A percentile compares a stretch with the other conserved stretches of the same genome.
Conservation (phyloP, 2,888 invertebrate species). For the Xanthostigma xanthostigma region DNA sequence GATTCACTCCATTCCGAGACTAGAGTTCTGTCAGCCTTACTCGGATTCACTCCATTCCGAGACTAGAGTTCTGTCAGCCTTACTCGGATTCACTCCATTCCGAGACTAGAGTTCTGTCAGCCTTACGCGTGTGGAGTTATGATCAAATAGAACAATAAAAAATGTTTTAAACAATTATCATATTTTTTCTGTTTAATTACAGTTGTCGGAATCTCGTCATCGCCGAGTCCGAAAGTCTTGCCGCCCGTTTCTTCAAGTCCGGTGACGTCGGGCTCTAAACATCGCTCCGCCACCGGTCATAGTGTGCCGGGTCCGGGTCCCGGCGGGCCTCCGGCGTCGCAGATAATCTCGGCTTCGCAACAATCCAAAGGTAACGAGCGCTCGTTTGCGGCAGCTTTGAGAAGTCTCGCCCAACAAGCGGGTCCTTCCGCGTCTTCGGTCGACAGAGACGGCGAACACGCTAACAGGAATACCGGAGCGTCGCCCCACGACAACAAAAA, state of each 20-base stretch:
- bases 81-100: no score
- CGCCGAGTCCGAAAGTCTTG: not conserved
- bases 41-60: no score
- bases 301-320: conserved; percentile 29
- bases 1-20: no score
- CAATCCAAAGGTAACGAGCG: conserved; percentile 32
- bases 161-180: no score
- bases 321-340: conserved; percentile 18
- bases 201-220: no score
- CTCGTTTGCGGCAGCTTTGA: conserved; percentile 81
- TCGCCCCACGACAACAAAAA: not conserved
- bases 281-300: conserved; percentile 22
- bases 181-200: no score
- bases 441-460: no score
- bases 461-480: not conserved
- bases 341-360: conserved; percentile 4
- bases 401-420: conserved; percentile 84
- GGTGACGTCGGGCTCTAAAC: conserved; percentile 23
- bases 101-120: no score
- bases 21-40: no score
- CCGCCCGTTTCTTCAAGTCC: conserved; percentile 20
- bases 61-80: no score
- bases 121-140: no score
- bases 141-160: no score
- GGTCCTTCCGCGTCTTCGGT: conserved; percentile 42